These are phyloP conservation scores for Delichon dasypus DNA, from an alignment of 2,797 vertebrate genomes.

Conservation along the genomic window DNA sequence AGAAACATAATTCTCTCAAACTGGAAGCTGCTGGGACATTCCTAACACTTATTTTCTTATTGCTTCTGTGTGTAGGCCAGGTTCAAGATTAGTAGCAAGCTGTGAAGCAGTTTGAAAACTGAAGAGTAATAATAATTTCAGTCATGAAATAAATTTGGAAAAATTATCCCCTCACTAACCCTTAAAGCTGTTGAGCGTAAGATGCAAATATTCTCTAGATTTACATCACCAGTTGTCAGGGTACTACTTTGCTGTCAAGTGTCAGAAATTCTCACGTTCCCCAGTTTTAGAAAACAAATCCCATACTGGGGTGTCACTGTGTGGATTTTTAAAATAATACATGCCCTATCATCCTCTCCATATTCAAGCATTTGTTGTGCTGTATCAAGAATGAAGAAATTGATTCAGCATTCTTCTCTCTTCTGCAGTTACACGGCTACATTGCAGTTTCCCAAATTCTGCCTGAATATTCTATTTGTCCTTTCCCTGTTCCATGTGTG, in stretches of 20 bases:
- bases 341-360: background rate
- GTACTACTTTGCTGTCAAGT: background rate
- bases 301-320: background rate
- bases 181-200: background rate
- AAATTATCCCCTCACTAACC: background rate
- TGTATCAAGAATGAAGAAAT: background rate
- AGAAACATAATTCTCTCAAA: background rate
- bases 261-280: background rate
- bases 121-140: background rate
- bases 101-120: constrained; percentile 11
- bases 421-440: background rate
- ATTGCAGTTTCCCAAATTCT: background rate
- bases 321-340: background rate
- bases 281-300: background rate
- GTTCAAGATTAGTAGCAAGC: background rate
- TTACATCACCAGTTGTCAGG: background rate
- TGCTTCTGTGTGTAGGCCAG: background rate
- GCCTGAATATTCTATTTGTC: background rate
- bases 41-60: background rate
- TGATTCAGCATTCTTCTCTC: background rate
- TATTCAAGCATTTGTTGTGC: background rate
- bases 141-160: background rate
- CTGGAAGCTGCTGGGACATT: background rate
- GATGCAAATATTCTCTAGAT: constrained; percentile 1
- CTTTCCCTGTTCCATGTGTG: background rate